Percentiles rank a stretch among this genome's conserved stretches.
These are phyloP conservation scores for Aphis craccivora DNA, from an alignment of 1,140 invertebrate genomes.

Conservation along the genomic window DNA sequence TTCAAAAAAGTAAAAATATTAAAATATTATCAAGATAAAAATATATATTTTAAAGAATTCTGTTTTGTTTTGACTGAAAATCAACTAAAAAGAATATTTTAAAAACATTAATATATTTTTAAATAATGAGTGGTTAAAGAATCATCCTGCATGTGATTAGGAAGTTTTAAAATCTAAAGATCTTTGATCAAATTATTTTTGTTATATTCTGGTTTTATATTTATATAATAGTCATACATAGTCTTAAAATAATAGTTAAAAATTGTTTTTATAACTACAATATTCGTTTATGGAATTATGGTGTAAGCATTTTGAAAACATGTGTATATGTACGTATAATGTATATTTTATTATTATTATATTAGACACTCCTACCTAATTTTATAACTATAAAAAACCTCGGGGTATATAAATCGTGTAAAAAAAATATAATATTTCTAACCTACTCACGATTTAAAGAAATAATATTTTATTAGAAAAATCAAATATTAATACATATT, in stretches of 20 bases:
- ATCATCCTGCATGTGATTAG: not conserved
- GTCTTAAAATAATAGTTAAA: not conserved
- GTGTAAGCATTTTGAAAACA: not conserved
- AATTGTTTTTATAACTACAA: not conserved
- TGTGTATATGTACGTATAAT: not conserved
- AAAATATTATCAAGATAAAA: no score
- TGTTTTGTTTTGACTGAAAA: no score
- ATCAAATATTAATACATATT: slow-evolving; percentile 42
- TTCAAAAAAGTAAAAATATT: no score
- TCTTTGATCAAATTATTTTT: not conserved
- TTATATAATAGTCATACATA: not conserved
- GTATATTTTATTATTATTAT: not conserved
- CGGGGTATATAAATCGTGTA: not conserved
- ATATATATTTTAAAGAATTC: no score
- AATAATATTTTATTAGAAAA: slow-evolving; percentile 13
- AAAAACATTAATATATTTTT: no score
- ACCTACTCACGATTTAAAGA: not conserved
- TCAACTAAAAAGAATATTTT: no score
- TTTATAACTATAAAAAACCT: slow-evolving; percentile 16
- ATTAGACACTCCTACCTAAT: slow-evolving; percentile 19
- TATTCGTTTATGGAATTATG: not conserved
- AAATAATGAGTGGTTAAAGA: no score
- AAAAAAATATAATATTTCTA: slow-evolving; percentile 10
- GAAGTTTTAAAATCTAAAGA: not conserved
- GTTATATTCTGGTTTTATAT: not conserved